Base-by-base conservation (phyloP, 2,888 invertebrate genomes). In the Caenorhabditis auriculariae region DNA sequence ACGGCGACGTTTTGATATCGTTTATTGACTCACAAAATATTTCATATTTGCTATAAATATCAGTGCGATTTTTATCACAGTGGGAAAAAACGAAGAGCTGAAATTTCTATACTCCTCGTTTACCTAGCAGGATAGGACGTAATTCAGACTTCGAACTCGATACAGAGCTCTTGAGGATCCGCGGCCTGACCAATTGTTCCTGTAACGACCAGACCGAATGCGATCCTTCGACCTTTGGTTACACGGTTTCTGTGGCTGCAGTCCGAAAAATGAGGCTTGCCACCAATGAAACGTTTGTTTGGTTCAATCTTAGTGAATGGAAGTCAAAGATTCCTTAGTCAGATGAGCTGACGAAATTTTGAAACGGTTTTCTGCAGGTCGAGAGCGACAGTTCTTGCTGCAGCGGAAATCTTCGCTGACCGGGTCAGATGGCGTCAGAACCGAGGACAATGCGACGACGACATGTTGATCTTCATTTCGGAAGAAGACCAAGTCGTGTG, bases 361-460 rank as follows among this genome's bases (percentile, higher is more conserved):
- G 17, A n/a, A 1, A 19, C 32, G 6, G 28, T 6, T 53, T 39
- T 7, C 47, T 65, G 26, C 52, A 66, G 66, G 15, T 53, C 60
- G 7, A 44, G 47, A 12, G 54, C 52, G 7, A 45, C 53, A 1
- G 46, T 67, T 4, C 38, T 51, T 9, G 24, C 44, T 12, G 68
- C 64, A 4, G 68, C 68, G 9, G 55, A 60, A 60, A 50, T 59
- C 12, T 68, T 68, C 35, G 68, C 68, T 35, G 62, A 68, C 57
- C 53, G 42, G 3, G 29, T 68, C 32, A 41, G 68, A 23, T 43
- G 48, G 17, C 59, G 60, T 29, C 62, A 65, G 44, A 60, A 56
- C 19, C 56, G 68, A 2, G 68, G 60, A 3, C 68, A 65, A 29
- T 68, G 68, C 35, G 59, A 62, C 42, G 68, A 68, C 35, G 68